Percentiles rank a stretch among this genome's conserved stretches.
Evolutionary conservation across 2,113 vertebrate genomes (phyloP).

Genomic region (Corythornis cristatus): DNA sequence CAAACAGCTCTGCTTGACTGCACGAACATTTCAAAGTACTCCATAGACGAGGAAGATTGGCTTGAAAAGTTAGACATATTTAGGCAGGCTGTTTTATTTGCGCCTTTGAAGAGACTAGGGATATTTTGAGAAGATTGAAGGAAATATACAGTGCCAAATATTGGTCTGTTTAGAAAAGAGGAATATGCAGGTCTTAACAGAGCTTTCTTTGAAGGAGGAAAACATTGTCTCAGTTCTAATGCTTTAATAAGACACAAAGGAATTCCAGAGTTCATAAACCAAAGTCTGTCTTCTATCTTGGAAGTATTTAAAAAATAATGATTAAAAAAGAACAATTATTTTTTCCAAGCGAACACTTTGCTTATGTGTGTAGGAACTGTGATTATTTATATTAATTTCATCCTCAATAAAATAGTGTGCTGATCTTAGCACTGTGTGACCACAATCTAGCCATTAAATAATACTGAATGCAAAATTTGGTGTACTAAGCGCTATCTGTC

Average conservation of each 20-base stretch:
- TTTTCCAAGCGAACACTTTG: not conserved
- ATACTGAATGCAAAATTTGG: not conserved
- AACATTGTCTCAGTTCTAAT: not conserved
- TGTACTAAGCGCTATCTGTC: not conserved
- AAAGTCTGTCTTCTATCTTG: not conserved
- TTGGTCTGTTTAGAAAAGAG: slow-evolving; percentile 16
- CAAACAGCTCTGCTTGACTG: slow-evolving; percentile 69
- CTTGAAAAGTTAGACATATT: slow-evolving; percentile 66
- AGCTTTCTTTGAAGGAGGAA: not conserved
- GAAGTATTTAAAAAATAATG: not conserved
- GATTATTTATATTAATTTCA: not conserved
- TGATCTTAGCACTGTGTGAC: not conserved
- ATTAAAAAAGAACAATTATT: not conserved
- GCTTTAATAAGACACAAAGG: not conserved
- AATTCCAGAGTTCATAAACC: not conserved
- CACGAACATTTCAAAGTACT: slow-evolving; percentile 56
- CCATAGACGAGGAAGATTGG: slow-evolving; percentile 54
- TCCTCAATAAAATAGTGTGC: fast-evolving
- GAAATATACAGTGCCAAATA: slow-evolving; percentile 27
- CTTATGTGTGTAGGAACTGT: not conserved
- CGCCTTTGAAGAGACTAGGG: slow-evolving; percentile 43
- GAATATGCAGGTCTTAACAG: not conserved
- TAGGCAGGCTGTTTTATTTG: slow-evolving; percentile 57
- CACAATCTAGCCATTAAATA: not conserved
- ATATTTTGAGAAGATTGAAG: slow-evolving; percentile 35